Conservation (phyloP, 1,140 invertebrate species). For the Drosophila santomea region DNA sequence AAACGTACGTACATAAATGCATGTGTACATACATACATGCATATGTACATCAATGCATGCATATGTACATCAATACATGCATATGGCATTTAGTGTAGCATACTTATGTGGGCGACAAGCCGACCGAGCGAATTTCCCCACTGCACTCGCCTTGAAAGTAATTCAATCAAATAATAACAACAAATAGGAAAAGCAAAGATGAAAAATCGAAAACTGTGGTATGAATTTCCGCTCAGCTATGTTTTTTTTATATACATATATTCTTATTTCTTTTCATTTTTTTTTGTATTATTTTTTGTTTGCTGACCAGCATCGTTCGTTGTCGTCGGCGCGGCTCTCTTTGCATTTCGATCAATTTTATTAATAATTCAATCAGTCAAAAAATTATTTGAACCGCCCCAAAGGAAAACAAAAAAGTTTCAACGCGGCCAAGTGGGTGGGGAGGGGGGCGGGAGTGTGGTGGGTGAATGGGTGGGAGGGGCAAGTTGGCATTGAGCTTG, state of each 20-base stretch:
- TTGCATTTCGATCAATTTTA: slow-evolving; percentile 84
- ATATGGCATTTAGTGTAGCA: neutral
- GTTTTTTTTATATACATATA: neutral
- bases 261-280: slow-evolving; percentile 2
- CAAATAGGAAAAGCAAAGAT: slow-evolving; percentile 20
- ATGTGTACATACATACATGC: neutral
- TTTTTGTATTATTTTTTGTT: slow-evolving; percentile 40
- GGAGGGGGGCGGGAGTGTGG: slow-evolving; percentile 2
- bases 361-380: slow-evolving; percentile 84
- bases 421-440: slow-evolving; percentile 8
- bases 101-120: slow-evolving; percentile 17
- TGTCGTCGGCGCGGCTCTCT: slow-evolving; percentile 52
- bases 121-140: neutral
- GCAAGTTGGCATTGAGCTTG: slow-evolving; percentile 14
- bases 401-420: slow-evolving; percentile 83
- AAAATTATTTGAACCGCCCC: slow-evolving; percentile 83
- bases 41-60: neutral
- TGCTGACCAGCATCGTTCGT: slow-evolving; percentile 63
- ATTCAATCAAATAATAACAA: slow-evolving; percentile 56
- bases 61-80: too few relatives aligned
- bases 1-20: too few relatives aligned
- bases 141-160: slow-evolving; percentile 36
- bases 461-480: neutral
- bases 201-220: slow-evolving; percentile 19
- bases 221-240: slow-evolving; percentile 37